Evolutionary conservation across 1,140 invertebrate species (phyloP).

Genomic region (Procambarus virginalis): DNA sequence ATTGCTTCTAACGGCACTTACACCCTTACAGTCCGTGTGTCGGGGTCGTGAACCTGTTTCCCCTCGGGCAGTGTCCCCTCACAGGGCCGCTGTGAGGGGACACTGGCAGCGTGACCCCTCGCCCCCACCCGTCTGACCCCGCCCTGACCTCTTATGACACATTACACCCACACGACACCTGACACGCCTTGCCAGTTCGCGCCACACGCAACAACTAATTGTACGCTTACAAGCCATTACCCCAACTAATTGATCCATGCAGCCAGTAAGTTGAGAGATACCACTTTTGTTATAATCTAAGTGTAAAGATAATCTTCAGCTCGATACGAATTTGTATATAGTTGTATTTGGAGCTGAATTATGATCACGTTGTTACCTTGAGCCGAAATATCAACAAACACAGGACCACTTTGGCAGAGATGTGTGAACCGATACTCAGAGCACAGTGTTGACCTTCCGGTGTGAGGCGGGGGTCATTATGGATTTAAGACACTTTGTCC

Average conservation of each 20-base stretch:
- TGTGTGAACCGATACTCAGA: too few species aligned
- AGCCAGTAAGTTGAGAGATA: background rate
- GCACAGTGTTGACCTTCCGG: too few species aligned
- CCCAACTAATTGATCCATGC: background rate
- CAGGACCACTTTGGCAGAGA: too few species aligned
- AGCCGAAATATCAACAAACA: too few species aligned
- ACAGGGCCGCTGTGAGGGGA: background rate
- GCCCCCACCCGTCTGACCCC: background rate
- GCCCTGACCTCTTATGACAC: constrained; percentile 55
- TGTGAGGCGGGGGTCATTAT: too few species aligned
- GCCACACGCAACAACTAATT: background rate
- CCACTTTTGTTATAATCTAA: background rate
- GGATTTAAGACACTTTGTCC: too few species aligned
- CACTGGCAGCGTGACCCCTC: background rate
- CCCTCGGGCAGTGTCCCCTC: constrained; percentile 60
- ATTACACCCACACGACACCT: constrained; percentile 49
- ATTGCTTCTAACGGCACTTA: background rate
- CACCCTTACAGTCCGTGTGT: background rate
- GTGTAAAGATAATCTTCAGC: background rate
- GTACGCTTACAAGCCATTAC: background rate
- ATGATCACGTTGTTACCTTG: too few species aligned
- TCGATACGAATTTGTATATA: background rate
- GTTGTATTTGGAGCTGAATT: background rate
- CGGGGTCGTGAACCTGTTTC: constrained; percentile 56
- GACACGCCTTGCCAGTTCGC: constrained; percentile 32